Conservation (phyloP, 2,113 vertebrate species). For the Chloebia gouldiae region DNA sequence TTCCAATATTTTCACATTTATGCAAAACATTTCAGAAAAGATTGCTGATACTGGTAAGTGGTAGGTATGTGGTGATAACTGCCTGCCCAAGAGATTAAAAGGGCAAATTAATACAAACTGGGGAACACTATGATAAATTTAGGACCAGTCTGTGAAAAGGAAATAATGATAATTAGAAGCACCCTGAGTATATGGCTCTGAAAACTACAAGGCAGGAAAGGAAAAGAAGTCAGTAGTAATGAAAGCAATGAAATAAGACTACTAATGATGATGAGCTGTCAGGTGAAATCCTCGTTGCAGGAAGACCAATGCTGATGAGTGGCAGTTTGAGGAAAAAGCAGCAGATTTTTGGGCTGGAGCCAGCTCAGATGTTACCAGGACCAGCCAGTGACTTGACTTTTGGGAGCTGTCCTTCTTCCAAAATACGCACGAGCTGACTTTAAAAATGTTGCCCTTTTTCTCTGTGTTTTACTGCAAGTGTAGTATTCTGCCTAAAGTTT, state of each 20-base stretch:
- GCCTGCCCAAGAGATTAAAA: neutral
- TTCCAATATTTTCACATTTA: neutral
- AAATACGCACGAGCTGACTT: neutral
- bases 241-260: neutral
- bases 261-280: neutral
- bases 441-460: neutral
- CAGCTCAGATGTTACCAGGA: neutral
- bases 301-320: neutral
- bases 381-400: neutral
- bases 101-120: neutral
- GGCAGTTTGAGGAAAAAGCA: neutral
- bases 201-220: neutral
- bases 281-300: neutral
- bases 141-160: neutral
- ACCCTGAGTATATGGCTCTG: neutral
- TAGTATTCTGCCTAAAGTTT: neutral
- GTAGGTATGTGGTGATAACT: neutral
- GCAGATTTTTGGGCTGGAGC: neutral
- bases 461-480: neutral
- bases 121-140: neutral
- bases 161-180: neutral
- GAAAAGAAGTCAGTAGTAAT: neutral
- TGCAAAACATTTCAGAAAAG: neutral
- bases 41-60: neutral
- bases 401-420: neutral